Base-by-base conservation (phyloP, 2,888 invertebrate genomes). In the Stenoptilia bipunctidactyla region DNA sequence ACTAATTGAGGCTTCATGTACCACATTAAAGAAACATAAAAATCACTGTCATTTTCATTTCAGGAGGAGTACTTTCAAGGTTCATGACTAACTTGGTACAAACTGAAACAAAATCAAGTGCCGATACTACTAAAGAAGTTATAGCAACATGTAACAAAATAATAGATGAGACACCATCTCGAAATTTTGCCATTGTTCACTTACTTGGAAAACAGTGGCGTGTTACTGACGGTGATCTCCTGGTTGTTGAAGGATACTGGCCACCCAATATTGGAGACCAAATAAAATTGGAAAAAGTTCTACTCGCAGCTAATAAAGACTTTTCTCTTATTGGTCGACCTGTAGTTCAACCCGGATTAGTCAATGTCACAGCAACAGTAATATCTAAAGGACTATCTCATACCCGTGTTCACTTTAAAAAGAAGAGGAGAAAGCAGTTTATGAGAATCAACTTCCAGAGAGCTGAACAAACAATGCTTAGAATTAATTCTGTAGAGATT, bases 301-400 rank as follows among this genome's bases (percentile, higher is more conserved):
- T 96, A 37, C 58, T 94, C 14, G 90, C 92, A 1, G 96, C 93
- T 1, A 87, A 89, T 3, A 86, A 86, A 47, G 92, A 95, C 61
- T 96, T 96, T 51, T 91, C 93, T 0, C 69, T 96, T 0, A 83
- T 95, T 46, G 96, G 96, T 6, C 74, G 90, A 33, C 96, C 96
- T 0, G 52, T 95, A 8, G 83, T 96, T 1, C 90, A 92, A 54
- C 82, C 86, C 12, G 92, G 90, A 10, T 66, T 93, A 36, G 91
- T 93, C 0, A 80, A 87, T 48, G 87, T 96, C 0, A 88, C 90
- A 44, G 96, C 93, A 0, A 94, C 94, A 13, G 86, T 95, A 0
- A 89, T 95, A 38, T 94, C 94, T 41, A 94, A 94, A 67, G 91
- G 91, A 0, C 72, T 94, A 9, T 91, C 92, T 0, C 91, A 93